Evolutionary conservation across 2,113 vertebrate genomes (phyloP).

Genomic region (Hiodon tergisus): DNA sequence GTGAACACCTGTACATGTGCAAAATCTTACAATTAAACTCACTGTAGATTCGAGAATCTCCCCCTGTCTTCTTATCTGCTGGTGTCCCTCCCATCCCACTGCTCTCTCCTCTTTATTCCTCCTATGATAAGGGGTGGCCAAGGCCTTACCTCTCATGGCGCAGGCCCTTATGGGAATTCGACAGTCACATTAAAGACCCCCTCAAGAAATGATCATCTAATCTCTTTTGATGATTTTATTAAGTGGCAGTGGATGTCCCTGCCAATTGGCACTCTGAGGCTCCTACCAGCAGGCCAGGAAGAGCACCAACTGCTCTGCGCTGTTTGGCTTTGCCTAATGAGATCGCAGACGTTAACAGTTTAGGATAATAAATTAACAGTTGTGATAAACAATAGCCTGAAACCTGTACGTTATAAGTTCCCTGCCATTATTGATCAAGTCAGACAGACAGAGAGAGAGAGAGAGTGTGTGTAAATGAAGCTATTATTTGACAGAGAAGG

Average conservation of each 20-base stretch:
- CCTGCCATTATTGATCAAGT: conserved; percentile 57
- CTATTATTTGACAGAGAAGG: no score
- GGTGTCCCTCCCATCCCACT: not conserved
- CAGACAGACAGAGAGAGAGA: conserved; percentile 43
- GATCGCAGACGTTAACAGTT: conserved; percentile 57
- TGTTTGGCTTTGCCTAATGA: conserved; percentile 47
- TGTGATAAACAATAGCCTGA: conserved; percentile 60
- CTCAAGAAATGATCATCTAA: conserved; percentile 63
- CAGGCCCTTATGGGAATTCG: conserved; percentile 38
- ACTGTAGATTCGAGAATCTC: no score
- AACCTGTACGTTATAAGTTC: conserved; percentile 61
- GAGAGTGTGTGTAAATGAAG: no score
- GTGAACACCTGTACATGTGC: not conserved
- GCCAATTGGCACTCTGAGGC: conserved; percentile 60
- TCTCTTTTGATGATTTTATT: conserved; percentile 77
- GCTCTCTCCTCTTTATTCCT: not conserved
- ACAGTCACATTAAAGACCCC: conserved; percentile 50
- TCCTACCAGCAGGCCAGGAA: conserved; percentile 55
- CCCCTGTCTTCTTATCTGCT: not conserved
- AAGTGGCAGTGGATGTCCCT: conserved; percentile 57
- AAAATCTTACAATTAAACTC: not conserved
- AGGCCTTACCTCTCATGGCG: not conserved
- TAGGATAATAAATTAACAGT: conserved; percentile 63
- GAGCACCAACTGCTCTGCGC: conserved; percentile 50
- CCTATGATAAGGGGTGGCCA: no score